Base-by-base conservation (phyloP, 1,140 invertebrate genomes). In the Drosophila sucinea region DNA sequence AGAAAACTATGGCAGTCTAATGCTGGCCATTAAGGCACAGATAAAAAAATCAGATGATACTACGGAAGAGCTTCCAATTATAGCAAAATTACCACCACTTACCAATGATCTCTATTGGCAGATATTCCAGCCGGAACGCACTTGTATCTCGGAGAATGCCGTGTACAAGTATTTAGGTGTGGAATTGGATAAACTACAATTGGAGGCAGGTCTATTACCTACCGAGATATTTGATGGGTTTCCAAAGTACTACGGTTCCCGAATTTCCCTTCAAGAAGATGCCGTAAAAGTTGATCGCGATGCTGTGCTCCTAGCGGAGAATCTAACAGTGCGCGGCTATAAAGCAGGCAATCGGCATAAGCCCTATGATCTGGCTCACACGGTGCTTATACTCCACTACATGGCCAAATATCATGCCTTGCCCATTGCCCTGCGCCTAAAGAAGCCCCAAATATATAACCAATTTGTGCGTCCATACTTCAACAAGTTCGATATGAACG, bases 1-100 rank as follows among this genome's bases (percentile, higher is more conserved):
- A 1, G 94, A 95, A 73, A 95, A 95, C 89, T 95, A 94, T 72
- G 94, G 94, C 4, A 94, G 94, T 84, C 77, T 93, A 0, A 94
- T 95, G 70, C 73, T 94, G 1, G 90, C 90, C 4, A 91, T 95
- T 1, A 40, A 70, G 40, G 90, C 86, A 0, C 74, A 79, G 30
- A 41, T 92, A 17, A 77, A 73, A n/a, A 64, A 70, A 33, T 5
- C 56, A 3, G 64, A 81, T 40, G 82, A 91, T 4, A 77, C 84
- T 17, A 61, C 86, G 8, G 81, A 92, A 56, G 85, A 87, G 0
- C 70, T 94, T 8, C 84, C 93, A 60, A 57, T 95, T 0, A 94
- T 95, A 8, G 93, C 93, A 0, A 95, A 95, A 81, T 84, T 95
- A 44, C 94, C 94, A 7, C 94, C 94, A 1, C 93, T 94, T 0